Percentiles rank a stretch among this genome's conserved stretches.
These are phyloP conservation scores for Euborellia annulipes DNA, from an alignment of 1,140 invertebrate species.

Conservation along the genomic window DNA sequence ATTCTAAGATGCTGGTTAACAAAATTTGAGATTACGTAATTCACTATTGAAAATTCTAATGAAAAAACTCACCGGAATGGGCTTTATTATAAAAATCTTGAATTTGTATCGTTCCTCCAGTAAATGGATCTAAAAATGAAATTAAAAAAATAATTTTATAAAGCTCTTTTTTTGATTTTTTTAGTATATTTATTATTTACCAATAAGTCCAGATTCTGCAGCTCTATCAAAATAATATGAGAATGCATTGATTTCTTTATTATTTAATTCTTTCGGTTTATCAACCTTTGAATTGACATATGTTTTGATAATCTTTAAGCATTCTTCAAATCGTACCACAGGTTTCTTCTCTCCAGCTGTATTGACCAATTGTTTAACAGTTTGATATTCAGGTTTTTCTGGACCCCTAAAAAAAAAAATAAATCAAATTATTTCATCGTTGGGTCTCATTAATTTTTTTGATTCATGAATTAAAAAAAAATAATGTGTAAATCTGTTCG, in stretches of 20 bases:
- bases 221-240: conserved; percentile 90
- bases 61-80: neutral
- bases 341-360: conserved; percentile 35
- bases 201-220: conserved; percentile 60
- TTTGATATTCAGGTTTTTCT: conserved; percentile 17
- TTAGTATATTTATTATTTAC: too few species aligned
- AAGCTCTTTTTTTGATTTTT: too few species aligned
- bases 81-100: too few species aligned
- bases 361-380: conserved; percentile 15
- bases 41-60: neutral
- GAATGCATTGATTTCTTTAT: conserved; percentile 59
- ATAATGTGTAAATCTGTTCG: too few species aligned
- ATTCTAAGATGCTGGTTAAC: too few species aligned
- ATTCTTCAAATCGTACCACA: conserved; percentile 43
- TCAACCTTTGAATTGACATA: conserved; percentile 38
- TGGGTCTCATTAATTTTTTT: too few species aligned
- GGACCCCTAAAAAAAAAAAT: conserved; percentile 21
- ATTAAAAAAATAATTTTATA: too few species aligned
- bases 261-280: conserved; percentile 41
- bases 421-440: too few species aligned
- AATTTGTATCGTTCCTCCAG: too few species aligned
- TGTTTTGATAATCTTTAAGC: conserved; percentile 39
- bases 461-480: too few species aligned
- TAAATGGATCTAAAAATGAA: too few species aligned
- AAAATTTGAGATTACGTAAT: too few species aligned